Evolutionary conservation across 2,113 vertebrate genomes (phyloP), one percentile per base, ranked within the genome.

Genomic region (Hepsetus odoe): DNA sequence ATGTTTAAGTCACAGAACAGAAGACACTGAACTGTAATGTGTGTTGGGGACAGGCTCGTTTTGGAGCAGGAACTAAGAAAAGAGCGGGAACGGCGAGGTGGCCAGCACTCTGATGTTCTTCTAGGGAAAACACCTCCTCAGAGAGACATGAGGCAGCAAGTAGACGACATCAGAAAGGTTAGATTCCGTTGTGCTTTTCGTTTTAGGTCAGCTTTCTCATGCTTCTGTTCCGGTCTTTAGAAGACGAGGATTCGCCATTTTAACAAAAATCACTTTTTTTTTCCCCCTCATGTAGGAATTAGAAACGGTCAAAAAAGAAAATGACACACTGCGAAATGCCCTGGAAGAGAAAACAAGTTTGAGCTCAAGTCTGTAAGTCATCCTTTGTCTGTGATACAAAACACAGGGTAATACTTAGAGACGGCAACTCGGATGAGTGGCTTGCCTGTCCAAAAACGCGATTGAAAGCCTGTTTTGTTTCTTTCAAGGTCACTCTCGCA

Each of bases 11-110:
- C 20, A 46, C 20, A 62, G 20, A 49, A 8, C 4, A 30, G 30
- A 74, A 61, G 11, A 7, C 9, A 18, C 56, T 74, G 20, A n/a
- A n/a, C 7, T 13, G 49, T 69, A 49, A 12, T 55, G 26, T 67
- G 18, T 74, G 6, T 26, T 33, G 61, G 30, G 30, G 9, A n/a
- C 68, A 79, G 76, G 32, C 51, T 0, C 44, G 16, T 90, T 38
- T 90, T 96, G 79, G 96, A 97, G 72, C 85, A 88, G 9, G 95
- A 96, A 83, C 83, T 96, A 81, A 96, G 88, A 81, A 93, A 87
- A 79, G 94, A 95, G 75, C 89, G 89, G 73, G 93, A 93, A 80
- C 90, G 85, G 74, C 91, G 86, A 81, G 83, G 86, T 0, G 90
- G 89, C 5, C 84, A 65, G 22, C 89, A 85, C 1, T 65, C 82